Base-by-base conservation (phyloP, 2,113 vertebrate genomes). In the Noturus placidus region DNA sequence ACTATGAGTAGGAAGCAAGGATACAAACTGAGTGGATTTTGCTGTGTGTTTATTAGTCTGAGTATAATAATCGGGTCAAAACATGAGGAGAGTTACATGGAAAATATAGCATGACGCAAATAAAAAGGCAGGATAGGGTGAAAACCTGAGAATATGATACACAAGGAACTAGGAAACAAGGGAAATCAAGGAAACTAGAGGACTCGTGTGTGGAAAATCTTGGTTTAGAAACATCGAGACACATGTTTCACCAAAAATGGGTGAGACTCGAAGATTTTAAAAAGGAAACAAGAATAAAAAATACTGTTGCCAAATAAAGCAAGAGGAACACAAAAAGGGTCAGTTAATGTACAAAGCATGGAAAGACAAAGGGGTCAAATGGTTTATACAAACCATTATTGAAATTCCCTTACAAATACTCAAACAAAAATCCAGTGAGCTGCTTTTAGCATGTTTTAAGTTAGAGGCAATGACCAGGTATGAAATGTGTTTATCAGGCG, bases 251-350 rank as follows among this genome's bases (percentile, higher is more conserved):
- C 11, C 46, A 50, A 76, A 25, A 76, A 46, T 27, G 11, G 4
- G 42, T 5, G 27, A 17, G 25, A 77, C 50, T 50, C 22, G 14
- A 14, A 50, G 10, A n/a, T 77, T 50, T n/a, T 50, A 9, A 50
- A 15, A n/a, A 77, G 74, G 74, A 52, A 52, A 77, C 46, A 77
- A 78, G 25, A n/a, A 52, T 27, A 78, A 78, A 78, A 78, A 27
- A 30, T 78, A 25, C 52, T 30, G 15, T 78, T 78, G 50, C 27
- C 27, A 79, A 79, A 54, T 78, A n/a, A 46, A 46, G 14, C 46
- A 78, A 38, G 35, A 5, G 22, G 22, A 76, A 46, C 19, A 46
- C 38, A 74, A n/a, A 77, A n/a, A 77, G 1, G 46, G 11, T 78
- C 76, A 30, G 46, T 17, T n/a, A 1, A 78, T 78, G 7, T 78